phyloP scores from a whole-genome alignment of 2,113 vertebrate genomes.

The Spermophilus dauricus region DNA sequence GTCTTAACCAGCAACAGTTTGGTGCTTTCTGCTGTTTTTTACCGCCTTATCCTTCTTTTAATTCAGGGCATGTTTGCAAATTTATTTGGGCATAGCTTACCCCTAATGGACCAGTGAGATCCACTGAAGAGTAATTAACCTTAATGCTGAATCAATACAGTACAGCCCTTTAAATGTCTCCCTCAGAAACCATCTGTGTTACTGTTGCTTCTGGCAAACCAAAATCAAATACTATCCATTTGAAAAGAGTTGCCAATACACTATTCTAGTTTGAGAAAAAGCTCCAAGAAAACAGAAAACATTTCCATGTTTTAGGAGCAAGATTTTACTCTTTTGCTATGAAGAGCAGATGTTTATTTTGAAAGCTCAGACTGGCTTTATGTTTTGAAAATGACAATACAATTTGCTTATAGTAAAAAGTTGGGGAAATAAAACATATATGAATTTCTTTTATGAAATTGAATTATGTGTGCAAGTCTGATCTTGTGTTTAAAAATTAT shows the following conservation, averaged over 20 bases:
- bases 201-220: background rate
- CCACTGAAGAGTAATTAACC: background rate
- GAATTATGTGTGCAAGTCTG: background rate
- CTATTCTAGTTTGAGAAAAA: background rate
- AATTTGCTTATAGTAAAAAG: background rate
- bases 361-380: background rate
- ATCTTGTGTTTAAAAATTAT: conserved; percentile 1
- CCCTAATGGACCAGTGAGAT: background rate
- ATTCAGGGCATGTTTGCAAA: background rate
- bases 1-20: background rate
- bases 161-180: background rate
- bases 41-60: background rate
- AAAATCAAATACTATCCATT: background rate
- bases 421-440: background rate
- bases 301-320: background rate
- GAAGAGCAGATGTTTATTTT: background rate
- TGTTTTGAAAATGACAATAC: background rate
- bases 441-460: background rate
- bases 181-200: background rate
- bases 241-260: background rate
- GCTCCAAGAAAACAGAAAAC: background rate
- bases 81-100: background rate
- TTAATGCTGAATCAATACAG: background rate
- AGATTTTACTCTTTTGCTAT: background rate
- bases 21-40: background rate